These are phyloP conservation scores for Thecophora atra DNA, from an alignment of 2,888 invertebrate species.

Conservation along the genomic window DNA sequence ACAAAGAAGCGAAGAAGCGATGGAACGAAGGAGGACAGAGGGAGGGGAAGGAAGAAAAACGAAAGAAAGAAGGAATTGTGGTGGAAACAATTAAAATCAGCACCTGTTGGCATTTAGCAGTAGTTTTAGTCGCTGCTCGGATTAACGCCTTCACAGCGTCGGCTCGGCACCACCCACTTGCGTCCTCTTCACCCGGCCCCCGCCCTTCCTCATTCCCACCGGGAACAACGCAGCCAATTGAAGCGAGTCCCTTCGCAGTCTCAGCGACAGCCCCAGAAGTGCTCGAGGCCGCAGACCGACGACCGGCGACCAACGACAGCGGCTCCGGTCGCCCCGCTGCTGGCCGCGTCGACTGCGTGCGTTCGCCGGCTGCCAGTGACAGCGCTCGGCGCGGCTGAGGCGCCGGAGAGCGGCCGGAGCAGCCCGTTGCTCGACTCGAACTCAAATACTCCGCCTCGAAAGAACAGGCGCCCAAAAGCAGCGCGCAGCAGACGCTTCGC, in stretches of 20 bases:
- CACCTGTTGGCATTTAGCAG: neutral
- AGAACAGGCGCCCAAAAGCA: slow-evolving; percentile 54
- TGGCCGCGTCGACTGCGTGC: neutral
- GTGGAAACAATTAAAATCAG: neutral
- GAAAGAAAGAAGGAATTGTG: neutral
- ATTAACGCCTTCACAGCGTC: neutral
- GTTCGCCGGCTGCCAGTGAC: slow-evolving; percentile 10
- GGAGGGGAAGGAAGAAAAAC: neutral
- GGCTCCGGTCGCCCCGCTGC: neutral
- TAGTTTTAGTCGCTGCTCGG: neutral
- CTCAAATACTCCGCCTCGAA: slow-evolving; percentile 63
- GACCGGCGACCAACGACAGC: neutral
- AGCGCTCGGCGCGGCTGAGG: neutral
- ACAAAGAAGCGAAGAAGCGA: neutral
- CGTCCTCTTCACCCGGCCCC: neutral
- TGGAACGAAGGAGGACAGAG: neutral
- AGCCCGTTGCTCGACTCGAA: slow-evolving; percentile 54
- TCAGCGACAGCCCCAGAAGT: slow-evolving; percentile 13
- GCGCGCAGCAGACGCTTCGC: slow-evolving; percentile 19
- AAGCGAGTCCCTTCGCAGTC: neutral
- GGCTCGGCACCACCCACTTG: slow-evolving; percentile 3
- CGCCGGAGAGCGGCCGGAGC: slow-evolving; percentile 8
- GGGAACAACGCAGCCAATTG: slow-evolving; percentile 19
- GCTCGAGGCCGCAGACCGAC: neutral
- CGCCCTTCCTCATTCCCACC: neutral